These are phyloP conservation scores for Hydrolagus colliei DNA, from an alignment of 2,797 vertebrate genomes.

Conservation along the genomic window DNA sequence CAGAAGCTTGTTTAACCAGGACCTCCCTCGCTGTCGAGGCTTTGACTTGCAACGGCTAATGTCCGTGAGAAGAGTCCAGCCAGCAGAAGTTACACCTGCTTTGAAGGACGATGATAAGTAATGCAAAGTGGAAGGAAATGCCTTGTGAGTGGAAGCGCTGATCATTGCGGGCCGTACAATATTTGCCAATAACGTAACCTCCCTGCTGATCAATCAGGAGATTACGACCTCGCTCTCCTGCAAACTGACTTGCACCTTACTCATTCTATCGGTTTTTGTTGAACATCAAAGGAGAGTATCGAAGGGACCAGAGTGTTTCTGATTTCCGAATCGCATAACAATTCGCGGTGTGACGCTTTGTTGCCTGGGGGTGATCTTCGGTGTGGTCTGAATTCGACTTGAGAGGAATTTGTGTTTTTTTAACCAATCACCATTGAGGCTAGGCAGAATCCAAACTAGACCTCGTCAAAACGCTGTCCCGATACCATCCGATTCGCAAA, in stretches of 20 bases:
- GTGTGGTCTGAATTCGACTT: not conserved
- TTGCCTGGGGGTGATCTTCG: not conserved
- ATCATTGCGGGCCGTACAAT: not conserved
- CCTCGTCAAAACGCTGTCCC: not conserved
- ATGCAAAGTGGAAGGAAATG: not conserved
- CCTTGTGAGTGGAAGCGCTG: not conserved
- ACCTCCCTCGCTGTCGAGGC: too few relatives aligned
- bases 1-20: too few relatives aligned
- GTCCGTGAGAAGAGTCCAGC: not conserved
- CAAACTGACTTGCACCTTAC: not conserved
- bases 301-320: not conserved
- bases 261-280: not conserved
- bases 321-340: not conserved
- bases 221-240: not conserved
- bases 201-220: not conserved
- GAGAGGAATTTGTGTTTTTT: not conserved
- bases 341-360: slow-evolving; percentile 2
- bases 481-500: not conserved
- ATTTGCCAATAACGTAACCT: not conserved
- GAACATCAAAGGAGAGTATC: not conserved
- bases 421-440: not conserved
- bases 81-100: not conserved
- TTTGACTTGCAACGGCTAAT: too few relatives aligned
- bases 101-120: not conserved
- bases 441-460: not conserved